These are phyloP conservation scores for Coracias cyanogaster DNA, from an alignment of 2,797 vertebrate genomes.

Conservation along the genomic window DNA sequence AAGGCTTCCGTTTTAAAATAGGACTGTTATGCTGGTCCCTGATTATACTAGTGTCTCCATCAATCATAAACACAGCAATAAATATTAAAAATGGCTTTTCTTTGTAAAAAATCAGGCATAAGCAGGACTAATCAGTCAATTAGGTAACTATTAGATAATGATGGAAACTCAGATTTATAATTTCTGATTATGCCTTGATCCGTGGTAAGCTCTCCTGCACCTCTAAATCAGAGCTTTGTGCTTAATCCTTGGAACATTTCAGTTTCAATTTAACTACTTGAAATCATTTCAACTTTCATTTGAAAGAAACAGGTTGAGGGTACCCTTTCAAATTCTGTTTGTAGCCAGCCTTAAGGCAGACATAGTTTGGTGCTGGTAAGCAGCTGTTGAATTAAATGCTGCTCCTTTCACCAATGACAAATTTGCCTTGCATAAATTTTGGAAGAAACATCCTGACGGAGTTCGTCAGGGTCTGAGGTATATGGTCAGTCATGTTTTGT, in stretches of 20 bases:
- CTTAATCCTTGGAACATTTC: not conserved
- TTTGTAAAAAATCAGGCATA: not conserved
- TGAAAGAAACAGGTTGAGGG: not conserved
- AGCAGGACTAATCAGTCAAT: not conserved
- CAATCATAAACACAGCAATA: not conserved
- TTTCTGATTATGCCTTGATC: not conserved
- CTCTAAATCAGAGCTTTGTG: not conserved
- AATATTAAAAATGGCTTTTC: not conserved
- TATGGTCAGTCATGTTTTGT: fast-evolving
- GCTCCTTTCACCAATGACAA: not conserved
- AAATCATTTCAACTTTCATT: not conserved
- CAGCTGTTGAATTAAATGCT: not conserved
- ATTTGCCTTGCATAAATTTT: not conserved
- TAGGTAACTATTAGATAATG: not conserved
- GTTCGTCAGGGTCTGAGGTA: not conserved
- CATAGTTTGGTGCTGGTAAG: not conserved
- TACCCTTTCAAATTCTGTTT: not conserved
- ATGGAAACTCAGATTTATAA: not conserved
- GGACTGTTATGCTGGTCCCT: not conserved
- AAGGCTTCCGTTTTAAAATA: not conserved
- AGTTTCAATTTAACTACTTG: not conserved
- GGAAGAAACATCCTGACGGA: not conserved
- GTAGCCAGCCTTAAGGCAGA: not conserved
- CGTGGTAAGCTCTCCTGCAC: not conserved
- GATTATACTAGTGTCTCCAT: not conserved